phyloP scores from a whole-genome alignment of 2,888 invertebrate species.

The Hartigia nigra region DNA sequence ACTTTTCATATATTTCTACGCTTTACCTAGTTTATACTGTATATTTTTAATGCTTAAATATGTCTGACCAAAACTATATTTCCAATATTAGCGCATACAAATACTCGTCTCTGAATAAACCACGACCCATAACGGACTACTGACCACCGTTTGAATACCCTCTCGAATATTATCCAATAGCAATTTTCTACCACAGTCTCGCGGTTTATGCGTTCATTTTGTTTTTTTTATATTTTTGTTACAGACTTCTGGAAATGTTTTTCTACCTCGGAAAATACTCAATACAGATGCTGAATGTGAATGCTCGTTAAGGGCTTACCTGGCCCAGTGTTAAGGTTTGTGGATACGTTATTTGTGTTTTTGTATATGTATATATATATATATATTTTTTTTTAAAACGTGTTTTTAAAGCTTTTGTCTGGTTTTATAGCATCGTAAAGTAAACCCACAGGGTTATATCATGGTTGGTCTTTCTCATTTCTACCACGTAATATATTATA shows the following conservation, averaged over 20 bases:
- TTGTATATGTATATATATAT: not conserved
- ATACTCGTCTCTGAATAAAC: not conserved
- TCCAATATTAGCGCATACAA: not conserved
- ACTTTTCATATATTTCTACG: not conserved
- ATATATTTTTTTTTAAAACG: not conserved
- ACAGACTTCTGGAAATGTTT: not conserved
- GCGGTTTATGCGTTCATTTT: not conserved
- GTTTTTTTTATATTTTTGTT: not conserved
- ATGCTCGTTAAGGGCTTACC: not conserved
- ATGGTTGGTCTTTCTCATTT: conserved; percentile 17
- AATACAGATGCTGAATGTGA: not conserved
- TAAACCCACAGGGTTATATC: conserved; percentile 30
- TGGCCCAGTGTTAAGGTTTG: not conserved
- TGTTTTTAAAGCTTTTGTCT: conserved; percentile 40
- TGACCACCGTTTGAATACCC: not conserved
- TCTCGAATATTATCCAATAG: not conserved
- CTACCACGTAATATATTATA: conserved; percentile 26
- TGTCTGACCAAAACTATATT: not conserved
- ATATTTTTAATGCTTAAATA: not conserved
- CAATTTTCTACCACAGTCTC: not conserved
- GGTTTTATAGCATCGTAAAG: conserved; percentile 49
- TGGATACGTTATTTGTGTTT: not conserved
- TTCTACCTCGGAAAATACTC: not conserved
- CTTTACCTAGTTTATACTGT: not conserved
- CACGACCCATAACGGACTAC: not conserved